These are phyloP conservation scores for Pollenia labialis DNA, from an alignment of 2,888 invertebrate genomes.

Conservation along the genomic window DNA sequence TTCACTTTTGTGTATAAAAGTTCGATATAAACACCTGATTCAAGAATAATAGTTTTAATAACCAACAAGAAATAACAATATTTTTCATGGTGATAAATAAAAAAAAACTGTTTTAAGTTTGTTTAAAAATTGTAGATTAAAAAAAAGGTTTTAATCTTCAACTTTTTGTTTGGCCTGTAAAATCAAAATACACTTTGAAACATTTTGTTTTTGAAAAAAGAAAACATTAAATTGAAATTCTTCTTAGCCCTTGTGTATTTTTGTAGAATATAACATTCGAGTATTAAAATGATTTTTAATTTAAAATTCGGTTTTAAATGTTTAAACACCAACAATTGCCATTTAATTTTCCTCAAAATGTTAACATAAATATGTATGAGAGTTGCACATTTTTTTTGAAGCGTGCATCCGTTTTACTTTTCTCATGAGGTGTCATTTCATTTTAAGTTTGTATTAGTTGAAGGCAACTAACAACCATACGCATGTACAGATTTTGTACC, in stretches of 20 bases:
- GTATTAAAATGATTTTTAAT: too few species aligned
- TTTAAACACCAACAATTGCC: neutral
- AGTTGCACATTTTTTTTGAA: conserved; percentile 5
- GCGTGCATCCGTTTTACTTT: conserved; percentile 3
- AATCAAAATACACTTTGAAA: neutral
- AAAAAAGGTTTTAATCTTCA: neutral
- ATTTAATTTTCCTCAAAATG: neutral
- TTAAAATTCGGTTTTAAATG: neutral
- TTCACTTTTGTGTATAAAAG: conserved; percentile 10
- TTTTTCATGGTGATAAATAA: neutral
- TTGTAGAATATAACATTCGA: too few species aligned
- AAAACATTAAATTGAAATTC: too few species aligned
- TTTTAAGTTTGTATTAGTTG: conserved; percentile 35
- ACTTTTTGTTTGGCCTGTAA: neutral
- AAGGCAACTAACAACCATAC: conserved; percentile 5
- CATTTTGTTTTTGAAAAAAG: too few species aligned
- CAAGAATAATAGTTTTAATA: conserved; percentile 41
- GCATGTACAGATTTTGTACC: conserved; percentile 26
- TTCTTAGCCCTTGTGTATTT: too few species aligned
- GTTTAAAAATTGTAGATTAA: neutral
- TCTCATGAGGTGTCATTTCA: conserved; percentile 45
- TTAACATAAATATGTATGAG: neutral
- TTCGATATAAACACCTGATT: conserved; percentile 59
- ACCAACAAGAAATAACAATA: neutral
- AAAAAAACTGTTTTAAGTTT: neutral